Evolutionary conservation across 2,888 invertebrate genomes (phyloP).

Genomic region (Apotomis capreana): DNA sequence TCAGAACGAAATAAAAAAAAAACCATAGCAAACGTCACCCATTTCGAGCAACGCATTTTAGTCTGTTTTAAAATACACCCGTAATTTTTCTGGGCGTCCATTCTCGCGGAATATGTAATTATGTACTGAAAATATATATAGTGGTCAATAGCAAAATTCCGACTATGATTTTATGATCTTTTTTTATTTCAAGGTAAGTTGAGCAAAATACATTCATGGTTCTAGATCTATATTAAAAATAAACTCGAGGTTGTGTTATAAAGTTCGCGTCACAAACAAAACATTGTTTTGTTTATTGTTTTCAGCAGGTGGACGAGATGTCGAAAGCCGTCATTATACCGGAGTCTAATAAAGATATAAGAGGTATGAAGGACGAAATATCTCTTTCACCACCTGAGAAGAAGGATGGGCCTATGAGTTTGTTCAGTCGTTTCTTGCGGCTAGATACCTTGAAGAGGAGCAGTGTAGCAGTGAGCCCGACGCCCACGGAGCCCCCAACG

Average conservation of each 20-base stretch:
- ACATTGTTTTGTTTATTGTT: slow-evolving; percentile 75
- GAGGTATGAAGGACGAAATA: slow-evolving; percentile 70
- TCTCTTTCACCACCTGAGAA: slow-evolving; percentile 70
- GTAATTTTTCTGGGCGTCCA: slow-evolving; percentile 52
- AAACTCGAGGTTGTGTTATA: slow-evolving; percentile 54
- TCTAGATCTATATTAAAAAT: slow-evolving; percentile 63
- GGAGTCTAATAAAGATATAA: slow-evolving; percentile 71
- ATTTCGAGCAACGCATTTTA: slow-evolving; percentile 63
- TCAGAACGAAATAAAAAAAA: slow-evolving; percentile 42
- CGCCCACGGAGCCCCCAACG: slow-evolving; percentile 61
- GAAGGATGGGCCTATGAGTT: slow-evolving; percentile 70
- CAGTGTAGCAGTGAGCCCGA: slow-evolving; percentile 61
- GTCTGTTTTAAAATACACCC: slow-evolving; percentile 58
- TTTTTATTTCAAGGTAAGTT: slow-evolving; percentile 57
- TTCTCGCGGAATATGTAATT: slow-evolving; percentile 55
- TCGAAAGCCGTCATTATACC: slow-evolving; percentile 76
- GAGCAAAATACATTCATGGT: slow-evolving; percentile 23
- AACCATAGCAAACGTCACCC: slow-evolving; percentile 57
- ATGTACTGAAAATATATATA: slow-evolving; percentile 57
- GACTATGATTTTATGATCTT: slow-evolving; percentile 73
- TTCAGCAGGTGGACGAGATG: slow-evolving; percentile 67
- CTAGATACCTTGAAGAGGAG: slow-evolving; percentile 69
- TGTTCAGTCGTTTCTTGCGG: slow-evolving; percentile 71
- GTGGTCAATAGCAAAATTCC: slow-evolving; percentile 43
- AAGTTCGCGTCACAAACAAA: slow-evolving; percentile 78